A percentile compares a stretch with the other conserved stretches of the same genome.
These are phyloP conservation scores for Halcyon senegalensis DNA, from an alignment of 2,113 vertebrate species.

Conservation along the genomic window DNA sequence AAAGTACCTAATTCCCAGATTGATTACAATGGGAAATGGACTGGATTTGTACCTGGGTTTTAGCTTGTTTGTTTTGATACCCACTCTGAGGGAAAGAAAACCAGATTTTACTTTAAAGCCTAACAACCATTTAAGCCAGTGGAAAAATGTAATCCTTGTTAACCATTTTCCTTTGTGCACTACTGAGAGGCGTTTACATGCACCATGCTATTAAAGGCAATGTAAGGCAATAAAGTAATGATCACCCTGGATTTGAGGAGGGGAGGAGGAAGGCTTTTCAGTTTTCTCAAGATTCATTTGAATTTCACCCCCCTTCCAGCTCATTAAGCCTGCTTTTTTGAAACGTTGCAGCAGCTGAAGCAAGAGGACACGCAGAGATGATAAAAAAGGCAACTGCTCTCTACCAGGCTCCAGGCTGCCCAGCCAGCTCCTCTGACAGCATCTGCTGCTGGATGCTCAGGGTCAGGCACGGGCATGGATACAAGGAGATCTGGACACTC, in stretches of 20 bases:
- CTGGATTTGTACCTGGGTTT: neutral
- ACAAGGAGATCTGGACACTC: neutral
- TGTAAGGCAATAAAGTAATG: neutral
- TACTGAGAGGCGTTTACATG: neutral
- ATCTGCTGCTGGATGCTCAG: neutral
- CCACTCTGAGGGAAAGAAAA: neutral
- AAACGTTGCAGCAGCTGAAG: neutral
- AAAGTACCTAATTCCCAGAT: neutral
- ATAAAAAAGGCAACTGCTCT: neutral
- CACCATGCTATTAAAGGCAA: neutral
- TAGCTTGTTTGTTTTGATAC: neutral
- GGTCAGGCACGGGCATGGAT: neutral
- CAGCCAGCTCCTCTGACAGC: neutral
- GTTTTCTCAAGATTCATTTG: neutral
- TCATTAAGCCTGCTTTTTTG: conserved; percentile 20
- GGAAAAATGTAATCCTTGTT: neutral
- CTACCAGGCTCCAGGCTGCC: neutral
- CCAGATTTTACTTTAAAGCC: neutral
- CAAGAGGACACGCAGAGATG: neutral
- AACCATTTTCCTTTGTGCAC: neutral
- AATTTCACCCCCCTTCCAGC: neutral
- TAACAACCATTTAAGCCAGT: neutral
- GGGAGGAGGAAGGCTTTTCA: neutral
- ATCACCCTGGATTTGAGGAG: neutral
- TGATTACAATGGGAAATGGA: neutral